Evolutionary conservation across 2,888 invertebrate genomes (phyloP).

Genomic region (Sminthurides aquaticus): DNA sequence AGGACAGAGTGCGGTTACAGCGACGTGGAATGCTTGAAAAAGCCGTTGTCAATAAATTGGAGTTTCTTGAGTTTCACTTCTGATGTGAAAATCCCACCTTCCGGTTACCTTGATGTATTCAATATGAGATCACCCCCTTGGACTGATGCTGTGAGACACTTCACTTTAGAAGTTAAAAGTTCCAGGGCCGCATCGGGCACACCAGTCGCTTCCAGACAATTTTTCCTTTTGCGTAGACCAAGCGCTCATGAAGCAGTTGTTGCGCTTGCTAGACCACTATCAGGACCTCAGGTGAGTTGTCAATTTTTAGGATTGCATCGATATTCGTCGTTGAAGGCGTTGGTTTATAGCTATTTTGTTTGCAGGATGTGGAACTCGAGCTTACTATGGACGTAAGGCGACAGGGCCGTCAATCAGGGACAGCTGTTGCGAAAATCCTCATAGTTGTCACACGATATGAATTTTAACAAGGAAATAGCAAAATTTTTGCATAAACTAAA

Average conservation of each 20-base stretch:
- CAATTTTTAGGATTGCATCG: too few relatives aligned
- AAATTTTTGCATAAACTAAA: too few relatives aligned
- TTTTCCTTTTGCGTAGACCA: slow-evolving; percentile 53
- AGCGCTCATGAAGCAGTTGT: slow-evolving; percentile 62
- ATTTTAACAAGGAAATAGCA: slow-evolving; percentile 51
- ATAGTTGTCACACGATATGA: slow-evolving; percentile 78
- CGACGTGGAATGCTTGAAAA: slow-evolving; percentile 56
- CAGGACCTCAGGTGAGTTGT: slow-evolving; percentile 65
- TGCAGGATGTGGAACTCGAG: slow-evolving; percentile 69
- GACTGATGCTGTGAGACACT: slow-evolving; percentile 63
- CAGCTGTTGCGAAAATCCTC: slow-evolving; percentile 74
- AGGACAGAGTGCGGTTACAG: slow-evolving; percentile 26
- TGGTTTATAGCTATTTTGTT: slow-evolving; percentile 7
- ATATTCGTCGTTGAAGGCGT: background rate
- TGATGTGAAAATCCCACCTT: slow-evolving; percentile 62
- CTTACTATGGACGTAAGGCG: slow-evolving; percentile 76
- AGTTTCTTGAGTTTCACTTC: slow-evolving; percentile 90
- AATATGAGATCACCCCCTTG: slow-evolving; percentile 76
- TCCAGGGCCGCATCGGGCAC: slow-evolving; percentile 56
- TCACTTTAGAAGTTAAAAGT: slow-evolving; percentile 60
- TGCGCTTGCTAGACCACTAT: slow-evolving; percentile 63
- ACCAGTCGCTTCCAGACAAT: slow-evolving; percentile 46
- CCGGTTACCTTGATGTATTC: slow-evolving; percentile 67
- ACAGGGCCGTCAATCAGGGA: slow-evolving; percentile 65
- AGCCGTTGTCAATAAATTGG: slow-evolving; percentile 79